phyloP scores from a whole-genome alignment of 2,113 vertebrate species.

The Nematolebias whitei region DNA sequence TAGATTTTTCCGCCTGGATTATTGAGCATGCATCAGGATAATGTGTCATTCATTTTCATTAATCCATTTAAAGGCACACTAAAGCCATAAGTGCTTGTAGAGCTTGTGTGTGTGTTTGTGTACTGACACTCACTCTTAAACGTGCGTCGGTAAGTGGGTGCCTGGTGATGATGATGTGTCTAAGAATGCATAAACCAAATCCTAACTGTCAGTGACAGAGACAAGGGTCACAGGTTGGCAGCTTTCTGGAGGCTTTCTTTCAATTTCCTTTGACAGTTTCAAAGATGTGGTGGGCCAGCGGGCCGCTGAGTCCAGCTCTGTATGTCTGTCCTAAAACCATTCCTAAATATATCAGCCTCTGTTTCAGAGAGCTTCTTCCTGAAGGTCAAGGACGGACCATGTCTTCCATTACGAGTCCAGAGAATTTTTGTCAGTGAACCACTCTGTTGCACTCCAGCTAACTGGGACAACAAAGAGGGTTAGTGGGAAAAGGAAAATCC shows the following conservation, averaged over 20 bases:
- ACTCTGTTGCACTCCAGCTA: conserved; percentile 13
- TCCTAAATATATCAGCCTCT: conserved; percentile 47
- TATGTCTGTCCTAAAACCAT: conserved; percentile 50
- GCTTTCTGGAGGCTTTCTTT: conserved; percentile 57
- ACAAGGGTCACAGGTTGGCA: conserved; percentile 62
- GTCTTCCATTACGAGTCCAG: conserved; percentile 27
- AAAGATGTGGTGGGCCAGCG: conserved; percentile 59
- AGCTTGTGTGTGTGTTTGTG: conserved; percentile 22
- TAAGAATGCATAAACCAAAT: conserved; percentile 63
- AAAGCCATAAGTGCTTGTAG: conserved; percentile 46
- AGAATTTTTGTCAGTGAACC: conserved; percentile 33
- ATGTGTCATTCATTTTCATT: conserved; percentile 55
- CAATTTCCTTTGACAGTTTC: conserved; percentile 69
- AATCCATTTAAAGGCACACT: conserved; percentile 55
- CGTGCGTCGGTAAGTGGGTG: conserved; percentile 24
- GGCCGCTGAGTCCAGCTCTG: conserved; percentile 44
- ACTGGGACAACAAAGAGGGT: conserved; percentile 30
- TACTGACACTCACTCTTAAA: background rate
- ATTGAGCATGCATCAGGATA: too few relatives aligned
- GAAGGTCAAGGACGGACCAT: conserved; percentile 64
- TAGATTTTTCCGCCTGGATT: too few relatives aligned
- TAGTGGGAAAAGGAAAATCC: background rate
- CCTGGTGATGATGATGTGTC: conserved; percentile 42
- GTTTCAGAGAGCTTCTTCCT: conserved; percentile 30
- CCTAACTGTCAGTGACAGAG: conserved; percentile 66